Percentiles rank a stretch among this genome's conserved stretches.
Evolutionary conservation across 2,113 vertebrate species (phyloP).

Genomic region (Gambusia affinis): DNA sequence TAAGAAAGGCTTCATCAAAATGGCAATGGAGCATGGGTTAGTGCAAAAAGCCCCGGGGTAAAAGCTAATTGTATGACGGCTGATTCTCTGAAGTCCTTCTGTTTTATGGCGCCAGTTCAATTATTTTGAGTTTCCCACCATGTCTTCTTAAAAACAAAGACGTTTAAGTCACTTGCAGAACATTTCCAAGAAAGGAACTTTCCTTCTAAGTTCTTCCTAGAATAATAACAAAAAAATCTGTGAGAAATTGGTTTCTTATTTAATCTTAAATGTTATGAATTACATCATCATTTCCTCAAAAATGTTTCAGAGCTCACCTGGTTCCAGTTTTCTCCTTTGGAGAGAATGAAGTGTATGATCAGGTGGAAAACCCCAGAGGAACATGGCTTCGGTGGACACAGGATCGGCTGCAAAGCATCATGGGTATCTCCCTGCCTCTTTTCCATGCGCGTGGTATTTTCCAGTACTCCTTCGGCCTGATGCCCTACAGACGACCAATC

Average conservation of each 20-base stretch:
- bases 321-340: conserved; percentile 93
- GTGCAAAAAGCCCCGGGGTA: conserved; percentile 8
- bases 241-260: not conserved
- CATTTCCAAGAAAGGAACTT: conserved; percentile 37
- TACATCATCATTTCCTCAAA: not conserved
- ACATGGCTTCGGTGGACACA: conserved; percentile 85
- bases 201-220: conserved; percentile 3
- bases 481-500: conserved; percentile 90
- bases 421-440: conserved; percentile 90
- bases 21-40: conserved; percentile 90
- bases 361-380: conserved; percentile 85
- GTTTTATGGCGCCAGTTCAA: conserved; percentile 1
- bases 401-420: conserved; percentile 85
- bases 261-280: not conserved
- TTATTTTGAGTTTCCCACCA: not conserved
- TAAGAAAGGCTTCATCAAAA: conserved; percentile 92
- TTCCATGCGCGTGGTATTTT: conserved; percentile 93
- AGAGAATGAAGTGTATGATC: conserved; percentile 91
- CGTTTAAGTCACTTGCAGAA: conserved; percentile 27
- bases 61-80: not conserved
- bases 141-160: conserved; percentile 39
- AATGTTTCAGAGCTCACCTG: conserved; percentile 78
- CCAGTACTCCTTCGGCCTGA: conserved; percentile 91
- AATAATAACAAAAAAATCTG: not conserved
- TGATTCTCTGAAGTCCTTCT: conserved; percentile 15